Evolutionary conservation across 1,140 invertebrate genomes (phyloP), one percentile per base, ranked within the genome.

Genomic region (Helicoverpa armigera): DNA sequence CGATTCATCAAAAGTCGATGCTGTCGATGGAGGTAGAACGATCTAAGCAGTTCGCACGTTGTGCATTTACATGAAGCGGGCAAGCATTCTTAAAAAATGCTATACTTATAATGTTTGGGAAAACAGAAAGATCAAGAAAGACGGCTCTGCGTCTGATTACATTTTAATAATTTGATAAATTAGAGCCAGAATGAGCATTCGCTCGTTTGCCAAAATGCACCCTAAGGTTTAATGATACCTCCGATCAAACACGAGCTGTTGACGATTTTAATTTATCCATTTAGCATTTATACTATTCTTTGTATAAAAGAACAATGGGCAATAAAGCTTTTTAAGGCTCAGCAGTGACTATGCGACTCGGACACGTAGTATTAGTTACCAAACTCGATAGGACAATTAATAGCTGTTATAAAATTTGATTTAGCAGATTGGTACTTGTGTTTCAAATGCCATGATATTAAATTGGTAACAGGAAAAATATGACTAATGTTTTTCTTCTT

Each of bases 271-370:
- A 67, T 67, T 84, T 79, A 82, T 82, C 81, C 74, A 81, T 85
- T 84, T 87, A 81, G 83, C 79, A 83, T 86, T 79, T 85, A 76
- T 75, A 87, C 78, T 83, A 80, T 63, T 73, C 80, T 83, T 67
- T 83, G 82, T 87, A 84, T 86, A 74, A 69, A n/a, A 79, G 80
- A 86, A 87, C 83, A 87, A 86, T 86, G 70, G 83, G 35, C 63
- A 79, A 85, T 87, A 84, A 87, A 85, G 79, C 80, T 82, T 53
- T 54, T 48, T 9, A 61, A 31, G 81, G 85, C 54, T 67, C 80
- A 79, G 73, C 82, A 67, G 77, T 85, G 61, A 50, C 35, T 67
- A 67, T 84, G 82, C 82, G 70, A 60, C 75, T 79, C 72, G 79
- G 60, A 84, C 78, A 69, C 56, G 35, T 16, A 53, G 51, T 23